A percentile compares a stretch with the other conserved stretches of the same genome.
phyloP scores from a whole-genome alignment of 2,797 vertebrate genomes.

The Microctenopoma stevenorrisi region DNA sequence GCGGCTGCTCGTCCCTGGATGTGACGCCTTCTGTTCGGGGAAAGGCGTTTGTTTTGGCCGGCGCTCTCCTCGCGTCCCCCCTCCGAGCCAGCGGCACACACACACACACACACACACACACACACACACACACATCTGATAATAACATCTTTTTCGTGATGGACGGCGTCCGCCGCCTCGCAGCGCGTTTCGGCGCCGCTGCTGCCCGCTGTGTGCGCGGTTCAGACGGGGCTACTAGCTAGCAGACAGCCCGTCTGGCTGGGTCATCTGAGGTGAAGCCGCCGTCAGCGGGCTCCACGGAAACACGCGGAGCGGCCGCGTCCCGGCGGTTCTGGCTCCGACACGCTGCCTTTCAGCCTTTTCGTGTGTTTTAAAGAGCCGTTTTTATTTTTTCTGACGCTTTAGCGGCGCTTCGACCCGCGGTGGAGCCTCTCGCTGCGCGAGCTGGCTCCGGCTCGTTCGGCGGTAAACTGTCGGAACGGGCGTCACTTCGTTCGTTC shows the following conservation, averaged over 20 bases:
- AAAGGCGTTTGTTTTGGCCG: slow-evolving; percentile 50
- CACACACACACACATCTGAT: too few relatives aligned
- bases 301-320: not conserved
- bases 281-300: slow-evolving; percentile 39
- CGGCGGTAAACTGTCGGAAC: not conserved
- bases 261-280: slow-evolving; percentile 79
- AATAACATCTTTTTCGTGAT: not conserved
- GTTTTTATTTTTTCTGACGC: not conserved
- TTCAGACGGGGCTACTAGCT: slow-evolving; percentile 64
- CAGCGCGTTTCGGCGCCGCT: slow-evolving; percentile 31
- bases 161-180: slow-evolving; percentile 4
- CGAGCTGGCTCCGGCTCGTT: slow-evolving; percentile 7
- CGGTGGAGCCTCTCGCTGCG: not conserved
- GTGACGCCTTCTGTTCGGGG: slow-evolving; percentile 60
- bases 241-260: slow-evolving; percentile 70
- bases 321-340: too few relatives aligned
- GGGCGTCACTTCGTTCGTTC: not conserved
- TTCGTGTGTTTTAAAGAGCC: not conserved
- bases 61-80: not conserved
- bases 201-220: slow-evolving; percentile 43
- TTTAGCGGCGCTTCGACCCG: not conserved
- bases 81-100: slow-evolving; percentile 17
- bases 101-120: not conserved
- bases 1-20: slow-evolving; percentile 59
- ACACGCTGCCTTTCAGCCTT: too few relatives aligned